phyloP scores from a whole-genome alignment of 2,113 vertebrate genomes.

The Hepsetus odoe region DNA sequence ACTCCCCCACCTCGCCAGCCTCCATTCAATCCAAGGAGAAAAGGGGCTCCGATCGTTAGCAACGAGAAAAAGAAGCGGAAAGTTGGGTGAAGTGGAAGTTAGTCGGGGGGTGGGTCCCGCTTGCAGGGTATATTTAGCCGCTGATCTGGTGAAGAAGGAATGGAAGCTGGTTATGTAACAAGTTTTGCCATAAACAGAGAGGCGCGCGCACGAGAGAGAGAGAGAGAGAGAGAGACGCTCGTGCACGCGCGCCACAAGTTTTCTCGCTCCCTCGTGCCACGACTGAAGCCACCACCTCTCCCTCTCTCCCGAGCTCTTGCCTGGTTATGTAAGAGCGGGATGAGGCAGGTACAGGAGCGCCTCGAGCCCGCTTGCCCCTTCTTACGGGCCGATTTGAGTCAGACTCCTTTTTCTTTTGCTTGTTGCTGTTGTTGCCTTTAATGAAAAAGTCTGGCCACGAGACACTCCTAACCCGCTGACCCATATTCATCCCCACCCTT shows the following conservation, averaged over 20 bases:
- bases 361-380: slow-evolving; percentile 6
- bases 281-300: not conserved
- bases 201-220: slow-evolving; percentile 57
- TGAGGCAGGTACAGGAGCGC: slow-evolving; percentile 68
- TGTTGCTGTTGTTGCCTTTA: no score
- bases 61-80: not conserved
- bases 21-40: slow-evolving; percentile 81
- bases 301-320: slow-evolving; percentile 50
- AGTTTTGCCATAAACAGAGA: slow-evolving; percentile 93
- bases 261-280: not conserved
- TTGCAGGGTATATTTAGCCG: slow-evolving; percentile 85
- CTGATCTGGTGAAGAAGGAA: slow-evolving; percentile 89
- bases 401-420: slow-evolving; percentile 37
- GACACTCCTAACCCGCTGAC: slow-evolving; percentile 82
- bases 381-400: slow-evolving; percentile 62
- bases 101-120: not conserved
- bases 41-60: slow-evolving; percentile 52
- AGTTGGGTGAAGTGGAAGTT: not conserved
- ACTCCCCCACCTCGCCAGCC: slow-evolving; percentile 85
- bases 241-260: not conserved
- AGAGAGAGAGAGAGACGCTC: slow-evolving; percentile 60
- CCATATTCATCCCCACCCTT: slow-evolving; percentile 74
- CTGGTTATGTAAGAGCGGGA: slow-evolving; percentile 75
- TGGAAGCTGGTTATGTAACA: slow-evolving; percentile 96
- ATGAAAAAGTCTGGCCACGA: slow-evolving; percentile 68